Conservation (phyloP, 1,140 invertebrate species). For the Microplitis demolitor region DNA sequence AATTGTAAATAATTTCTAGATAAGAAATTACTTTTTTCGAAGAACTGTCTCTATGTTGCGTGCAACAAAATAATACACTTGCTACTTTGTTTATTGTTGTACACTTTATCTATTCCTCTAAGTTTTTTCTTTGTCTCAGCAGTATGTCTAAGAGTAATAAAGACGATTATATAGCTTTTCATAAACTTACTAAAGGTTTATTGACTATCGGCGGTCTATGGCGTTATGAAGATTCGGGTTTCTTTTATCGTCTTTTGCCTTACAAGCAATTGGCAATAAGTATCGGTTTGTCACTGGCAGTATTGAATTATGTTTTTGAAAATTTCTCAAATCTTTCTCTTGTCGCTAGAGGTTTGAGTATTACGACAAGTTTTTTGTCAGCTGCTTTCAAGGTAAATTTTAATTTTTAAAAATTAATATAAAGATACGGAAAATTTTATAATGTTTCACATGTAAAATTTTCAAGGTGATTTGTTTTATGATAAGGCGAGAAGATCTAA, state of each 20-base stretch:
- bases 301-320: neutral
- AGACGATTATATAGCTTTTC: neutral
- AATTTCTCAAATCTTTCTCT: neutral
- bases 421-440: neutral
- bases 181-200: neutral
- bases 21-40: too few species aligned
- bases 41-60: too few species aligned
- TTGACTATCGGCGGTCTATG: neutral
- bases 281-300: neutral
- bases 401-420: too few species aligned
- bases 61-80: too few species aligned
- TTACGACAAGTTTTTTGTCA: neutral
- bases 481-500: neutral
- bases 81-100: too few species aligned
- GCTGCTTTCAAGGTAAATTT: constrained; percentile 1
- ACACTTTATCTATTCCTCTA: too few species aligned
- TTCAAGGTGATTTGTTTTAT: neutral
- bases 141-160: neutral
- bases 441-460: too few species aligned
- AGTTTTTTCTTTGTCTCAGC: too few species aligned
- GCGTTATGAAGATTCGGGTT: neutral
- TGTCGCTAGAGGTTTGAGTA: neutral
- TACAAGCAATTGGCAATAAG: neutral
- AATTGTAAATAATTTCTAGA: too few species aligned
- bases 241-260: neutral